These are phyloP conservation scores for Pipra filicauda DNA, from an alignment of 2,113 vertebrate genomes.

Conservation along the genomic window DNA sequence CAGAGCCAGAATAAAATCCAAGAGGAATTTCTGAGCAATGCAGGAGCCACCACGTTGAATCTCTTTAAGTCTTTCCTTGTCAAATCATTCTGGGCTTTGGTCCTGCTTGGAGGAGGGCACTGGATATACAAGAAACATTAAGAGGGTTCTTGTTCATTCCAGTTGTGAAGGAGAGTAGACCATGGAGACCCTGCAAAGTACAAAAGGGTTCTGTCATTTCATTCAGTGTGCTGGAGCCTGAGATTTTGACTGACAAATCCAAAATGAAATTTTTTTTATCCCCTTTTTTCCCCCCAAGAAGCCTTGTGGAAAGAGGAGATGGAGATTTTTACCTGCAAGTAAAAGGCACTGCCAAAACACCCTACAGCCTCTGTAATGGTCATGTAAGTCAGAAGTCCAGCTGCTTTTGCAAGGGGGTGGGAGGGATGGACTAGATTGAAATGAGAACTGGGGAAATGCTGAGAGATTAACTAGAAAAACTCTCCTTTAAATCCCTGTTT, in stretches of 20 bases:
- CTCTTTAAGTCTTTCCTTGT: constrained; percentile 13
- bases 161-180: neutral
- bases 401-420: neutral
- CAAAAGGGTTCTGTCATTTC: constrained; percentile 9
- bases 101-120: neutral
- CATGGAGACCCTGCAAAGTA: neutral
- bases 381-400: neutral
- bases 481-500: neutral
- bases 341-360: neutral
- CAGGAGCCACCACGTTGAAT: neutral
- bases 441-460: neutral
- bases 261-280: neutral
- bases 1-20: constrained; percentile 25
- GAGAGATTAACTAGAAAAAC: neutral
- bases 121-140: neutral
- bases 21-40: neutral
- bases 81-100: constrained; percentile 3
- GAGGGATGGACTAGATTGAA: neutral
- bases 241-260: neutral
- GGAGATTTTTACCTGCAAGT: neutral
- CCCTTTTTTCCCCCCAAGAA: neutral
- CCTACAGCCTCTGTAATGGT: accelerated
- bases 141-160: neutral
- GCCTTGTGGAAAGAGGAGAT: neutral
- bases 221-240: neutral